Conservation (phyloP, 2,888 invertebrate genomes). For the Argyresthia goedartella region DNA sequence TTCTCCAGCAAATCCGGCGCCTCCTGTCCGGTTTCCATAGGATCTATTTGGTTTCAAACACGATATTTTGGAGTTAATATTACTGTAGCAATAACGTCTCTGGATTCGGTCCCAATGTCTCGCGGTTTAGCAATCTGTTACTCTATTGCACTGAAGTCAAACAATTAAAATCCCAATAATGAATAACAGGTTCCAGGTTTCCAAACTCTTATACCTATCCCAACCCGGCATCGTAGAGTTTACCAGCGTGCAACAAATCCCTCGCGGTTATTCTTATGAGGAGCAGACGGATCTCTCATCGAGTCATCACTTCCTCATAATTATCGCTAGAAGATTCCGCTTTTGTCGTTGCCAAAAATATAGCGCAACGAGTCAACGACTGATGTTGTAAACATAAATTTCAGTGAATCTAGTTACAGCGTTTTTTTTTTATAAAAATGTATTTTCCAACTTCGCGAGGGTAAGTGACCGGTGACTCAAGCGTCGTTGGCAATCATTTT, state of each 20-base stretch:
- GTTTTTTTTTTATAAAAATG: conserved; percentile 18
- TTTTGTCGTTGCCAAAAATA: neutral
- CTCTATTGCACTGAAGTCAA: too few species aligned
- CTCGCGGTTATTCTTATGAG: neutral
- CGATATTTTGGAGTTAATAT: too few species aligned
- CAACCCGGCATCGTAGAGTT: too few species aligned
- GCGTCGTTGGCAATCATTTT: conserved; percentile 1
- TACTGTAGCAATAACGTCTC: too few species aligned
- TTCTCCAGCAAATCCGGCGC: too few species aligned
- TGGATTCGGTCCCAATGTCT: too few species aligned
- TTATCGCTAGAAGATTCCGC: neutral
- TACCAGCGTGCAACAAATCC: too few species aligned
- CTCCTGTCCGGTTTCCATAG: too few species aligned
- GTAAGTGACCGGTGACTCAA: conserved; percentile 56
- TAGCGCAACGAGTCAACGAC: neutral
- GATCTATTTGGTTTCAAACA: too few species aligned
- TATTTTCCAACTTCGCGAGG: conserved; percentile 44
- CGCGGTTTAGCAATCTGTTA: too few species aligned
- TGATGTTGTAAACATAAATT: neutral
- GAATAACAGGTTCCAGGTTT: neutral
- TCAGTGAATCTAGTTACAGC: neutral
- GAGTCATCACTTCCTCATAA: neutral
- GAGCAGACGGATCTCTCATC: neutral
- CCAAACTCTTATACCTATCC: neutral
- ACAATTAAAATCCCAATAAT: too few species aligned